Percentiles rank a stretch among this genome's conserved stretches.
Conservation (phyloP, 2,113 vertebrate species). For the Alouatta palliata region DNA sequence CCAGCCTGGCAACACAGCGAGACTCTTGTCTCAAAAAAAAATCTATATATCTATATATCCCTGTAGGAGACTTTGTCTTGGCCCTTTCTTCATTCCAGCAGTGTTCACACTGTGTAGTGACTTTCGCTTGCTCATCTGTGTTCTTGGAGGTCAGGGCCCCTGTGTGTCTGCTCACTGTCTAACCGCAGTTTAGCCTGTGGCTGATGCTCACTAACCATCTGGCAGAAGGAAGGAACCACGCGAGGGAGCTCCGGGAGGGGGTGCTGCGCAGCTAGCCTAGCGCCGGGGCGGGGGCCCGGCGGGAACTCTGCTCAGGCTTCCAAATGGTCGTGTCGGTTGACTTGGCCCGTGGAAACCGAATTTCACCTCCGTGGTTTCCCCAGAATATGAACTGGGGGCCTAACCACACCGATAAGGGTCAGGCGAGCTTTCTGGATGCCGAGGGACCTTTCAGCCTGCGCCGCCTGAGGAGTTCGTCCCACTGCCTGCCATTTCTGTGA, state of each 20-base stretch:
- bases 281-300: neutral
- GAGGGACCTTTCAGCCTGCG: neutral
- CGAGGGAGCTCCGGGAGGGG: neutral
- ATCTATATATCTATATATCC: too few relatives aligned
- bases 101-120: neutral
- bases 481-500: neutral
- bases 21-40: too few relatives aligned
- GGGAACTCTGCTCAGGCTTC: neutral
- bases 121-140: neutral
- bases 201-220: fast-evolving
- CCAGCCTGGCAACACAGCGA: too few relatives aligned
- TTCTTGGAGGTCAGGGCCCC: neutral
- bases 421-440: neutral
- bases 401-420: neutral
- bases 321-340: fast-evolving
- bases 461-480: too few relatives aligned
- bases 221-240: too few relatives aligned
- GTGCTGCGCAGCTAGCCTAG: fast-evolving
- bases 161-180: neutral
- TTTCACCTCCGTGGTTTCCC: fast-evolving
- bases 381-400: fast-evolving
- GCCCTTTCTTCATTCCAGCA: neutral
- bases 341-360: neutral
- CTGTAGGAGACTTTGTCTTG: neutral
- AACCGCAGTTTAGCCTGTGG: fast-evolving